These are phyloP conservation scores for Timandra comae DNA, from an alignment of 2,888 invertebrate species.

Conservation along the genomic window DNA sequence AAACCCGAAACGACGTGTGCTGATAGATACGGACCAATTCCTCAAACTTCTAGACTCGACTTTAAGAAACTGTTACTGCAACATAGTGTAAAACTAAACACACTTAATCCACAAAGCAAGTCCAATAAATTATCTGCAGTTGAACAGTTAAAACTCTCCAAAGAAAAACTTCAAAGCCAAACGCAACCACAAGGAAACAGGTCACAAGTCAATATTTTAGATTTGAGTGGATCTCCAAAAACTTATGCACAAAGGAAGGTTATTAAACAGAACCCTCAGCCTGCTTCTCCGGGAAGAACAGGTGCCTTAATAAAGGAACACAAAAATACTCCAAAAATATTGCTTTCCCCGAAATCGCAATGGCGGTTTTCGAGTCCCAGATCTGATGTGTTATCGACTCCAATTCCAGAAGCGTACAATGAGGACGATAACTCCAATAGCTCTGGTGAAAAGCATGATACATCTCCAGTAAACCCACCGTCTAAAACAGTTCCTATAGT, in stretches of 20 bases:
- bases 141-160: conserved; percentile 84
- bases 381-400: conserved; percentile 89
- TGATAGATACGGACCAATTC: conserved; percentile 78
- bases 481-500: conserved; percentile 66
- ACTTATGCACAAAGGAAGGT: conserved; percentile 80
- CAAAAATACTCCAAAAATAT: conserved; percentile 78
- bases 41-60: conserved; percentile 88
- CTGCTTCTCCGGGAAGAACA: conserved; percentile 75
- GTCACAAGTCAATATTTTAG: conserved; percentile 79
- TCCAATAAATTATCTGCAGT: conserved; percentile 84
- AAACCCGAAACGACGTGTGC: conserved; percentile 73
- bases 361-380: conserved; percentile 86
- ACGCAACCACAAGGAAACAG: conserved; percentile 44
- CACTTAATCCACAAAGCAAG: conserved; percentile 72
- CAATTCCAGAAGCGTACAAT: conserved; percentile 88
- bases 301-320: conserved; percentile 68
- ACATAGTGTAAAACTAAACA: conserved; percentile 81
- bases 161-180: conserved; percentile 64
- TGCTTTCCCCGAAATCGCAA: conserved; percentile 82
- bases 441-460: conserved; percentile 73
- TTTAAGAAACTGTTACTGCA: conserved; percentile 88
- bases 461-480: conserved; percentile 44
- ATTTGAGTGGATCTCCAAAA: conserved; percentile 83
- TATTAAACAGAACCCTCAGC: conserved; percentile 65
- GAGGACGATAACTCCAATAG: conserved; percentile 84